A percentile compares a stretch with the other conserved stretches of the same genome.
These are phyloP conservation scores for Clivina fossor DNA, from an alignment of 2,888 invertebrate genomes.

Conservation along the genomic window DNA sequence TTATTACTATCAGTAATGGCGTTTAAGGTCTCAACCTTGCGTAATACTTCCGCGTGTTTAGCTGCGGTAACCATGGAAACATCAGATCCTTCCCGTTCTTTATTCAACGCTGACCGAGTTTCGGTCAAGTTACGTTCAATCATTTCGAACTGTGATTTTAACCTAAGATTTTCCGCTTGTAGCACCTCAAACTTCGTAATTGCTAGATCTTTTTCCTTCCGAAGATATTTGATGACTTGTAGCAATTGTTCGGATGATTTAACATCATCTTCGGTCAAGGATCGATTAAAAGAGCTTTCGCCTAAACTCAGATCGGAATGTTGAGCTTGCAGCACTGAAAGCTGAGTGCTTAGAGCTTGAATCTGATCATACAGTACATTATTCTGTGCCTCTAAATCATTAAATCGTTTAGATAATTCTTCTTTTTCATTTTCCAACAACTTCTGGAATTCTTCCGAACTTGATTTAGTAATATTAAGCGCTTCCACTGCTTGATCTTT, in stretches of 20 bases:
- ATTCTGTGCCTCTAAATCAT: conserved; percentile 80
- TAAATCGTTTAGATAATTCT: conserved; percentile 66
- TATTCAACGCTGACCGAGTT: conserved; percentile 63
- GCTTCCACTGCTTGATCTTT: conserved; percentile 66
- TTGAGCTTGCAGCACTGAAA: conserved; percentile 63
- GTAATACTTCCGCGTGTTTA: conserved; percentile 83
- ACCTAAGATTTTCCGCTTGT: conserved; percentile 77
- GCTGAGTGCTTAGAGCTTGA: conserved; percentile 74
- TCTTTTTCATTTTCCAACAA: conserved; percentile 65
- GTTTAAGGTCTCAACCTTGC: conserved; percentile 88
- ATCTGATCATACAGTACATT: conserved; percentile 81
- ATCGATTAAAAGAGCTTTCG: conserved; percentile 55
- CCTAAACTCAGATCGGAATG: conserved; percentile 44
- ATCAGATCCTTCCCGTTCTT: conserved; percentile 76
- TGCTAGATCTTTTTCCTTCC: conserved; percentile 89
- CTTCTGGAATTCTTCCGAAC: conserved; percentile 69
- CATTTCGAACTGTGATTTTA: conserved; percentile 74
- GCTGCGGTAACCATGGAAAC: conserved; percentile 74
- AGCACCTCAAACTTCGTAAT: conserved; percentile 83
- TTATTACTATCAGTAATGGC: conserved; percentile 92
- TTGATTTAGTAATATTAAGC: conserved; percentile 63
- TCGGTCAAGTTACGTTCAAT: conserved; percentile 75
- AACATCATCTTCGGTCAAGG: conserved; percentile 68
- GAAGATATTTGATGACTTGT: conserved; percentile 82
- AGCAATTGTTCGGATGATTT: conserved; percentile 81